Evolutionary conservation across 2,113 vertebrate genomes (phyloP).

Genomic region (Myotis lucifugus): DNA sequence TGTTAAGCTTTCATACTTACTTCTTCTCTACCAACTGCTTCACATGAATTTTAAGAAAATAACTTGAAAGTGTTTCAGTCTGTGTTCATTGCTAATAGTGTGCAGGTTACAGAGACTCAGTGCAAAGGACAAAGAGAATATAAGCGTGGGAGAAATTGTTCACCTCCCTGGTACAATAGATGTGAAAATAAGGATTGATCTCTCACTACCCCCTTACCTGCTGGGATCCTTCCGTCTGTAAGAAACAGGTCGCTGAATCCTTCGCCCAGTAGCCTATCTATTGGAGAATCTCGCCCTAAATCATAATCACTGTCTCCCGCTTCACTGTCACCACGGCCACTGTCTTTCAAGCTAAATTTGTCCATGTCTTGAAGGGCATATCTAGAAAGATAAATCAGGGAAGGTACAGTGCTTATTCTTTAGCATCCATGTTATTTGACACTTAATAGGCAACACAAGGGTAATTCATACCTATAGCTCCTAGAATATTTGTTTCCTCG

Average conservation of each 20-base stretch:
- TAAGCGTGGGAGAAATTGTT: slow-evolving; percentile 40
- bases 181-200: slow-evolving; percentile 71
- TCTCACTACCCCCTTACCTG: slow-evolving; percentile 88
- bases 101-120: not conserved
- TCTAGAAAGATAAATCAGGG: slow-evolving; percentile 84
- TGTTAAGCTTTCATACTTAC: not conserved
- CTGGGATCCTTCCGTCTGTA: slow-evolving; percentile 94
- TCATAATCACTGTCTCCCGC: slow-evolving; percentile 99
- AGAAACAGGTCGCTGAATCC: slow-evolving; percentile 96
- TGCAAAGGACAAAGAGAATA: slow-evolving; percentile 45
- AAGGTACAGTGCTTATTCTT: not conserved
- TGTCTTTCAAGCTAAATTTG: slow-evolving; percentile 99
- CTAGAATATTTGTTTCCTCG: slow-evolving; percentile 99
- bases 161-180: slow-evolving; percentile 62
- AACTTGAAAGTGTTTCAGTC: slow-evolving; percentile 52
- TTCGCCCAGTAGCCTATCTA: slow-evolving; percentile 96
- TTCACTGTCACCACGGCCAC: slow-evolving; percentile 97
- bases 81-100: slow-evolving; percentile 5
- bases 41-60: slow-evolving; percentile 18
- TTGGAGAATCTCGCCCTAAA: slow-evolving; percentile 96
- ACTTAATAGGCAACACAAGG: not conserved
- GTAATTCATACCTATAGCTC: slow-evolving; percentile 94
- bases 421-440: slow-evolving; percentile 7
- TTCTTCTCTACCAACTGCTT: not conserved
- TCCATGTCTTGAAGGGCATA: slow-evolving; percentile 99